Conservation (phyloP, 2,797 vertebrate genomes). For the Helarctos malayanus region DNA sequence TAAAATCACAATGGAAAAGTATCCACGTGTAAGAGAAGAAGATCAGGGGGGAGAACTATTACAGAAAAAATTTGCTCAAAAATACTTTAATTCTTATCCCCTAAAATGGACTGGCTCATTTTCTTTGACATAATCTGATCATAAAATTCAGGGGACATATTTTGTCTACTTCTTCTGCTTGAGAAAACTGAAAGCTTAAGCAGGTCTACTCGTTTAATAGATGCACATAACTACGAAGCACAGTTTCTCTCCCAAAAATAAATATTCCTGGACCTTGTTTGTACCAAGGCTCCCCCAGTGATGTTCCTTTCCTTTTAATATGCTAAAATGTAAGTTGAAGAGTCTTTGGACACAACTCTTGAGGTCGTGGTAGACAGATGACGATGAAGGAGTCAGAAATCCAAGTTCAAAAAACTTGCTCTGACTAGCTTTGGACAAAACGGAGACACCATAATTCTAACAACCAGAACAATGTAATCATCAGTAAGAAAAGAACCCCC, state of each 20-base stretch:
- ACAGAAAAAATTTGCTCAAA: not conserved
- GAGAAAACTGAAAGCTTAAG: constrained; percentile 17
- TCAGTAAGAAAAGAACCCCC: constrained; percentile 74
- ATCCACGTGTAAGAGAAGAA: constrained; percentile 20
- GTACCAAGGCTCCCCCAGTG: not conserved
- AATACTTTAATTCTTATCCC: not conserved
- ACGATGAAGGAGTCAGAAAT: constrained; percentile 64
- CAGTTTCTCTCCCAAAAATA: constrained; percentile 24
- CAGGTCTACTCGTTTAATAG: not conserved
- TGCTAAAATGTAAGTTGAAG: not conserved
- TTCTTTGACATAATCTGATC: not conserved
- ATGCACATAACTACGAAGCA: not conserved
- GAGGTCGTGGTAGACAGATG: constrained; percentile 33
- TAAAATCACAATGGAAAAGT: constrained; percentile 61
- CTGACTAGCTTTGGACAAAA: constrained; percentile 82
- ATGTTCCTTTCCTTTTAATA: not conserved
- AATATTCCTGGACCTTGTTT: not conserved
- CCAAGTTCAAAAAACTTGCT: constrained; percentile 82
- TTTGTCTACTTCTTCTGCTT: constrained; percentile 34
- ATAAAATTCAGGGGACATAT: not conserved
- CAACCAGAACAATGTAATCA: constrained; percentile 79
- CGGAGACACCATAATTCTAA: constrained; percentile 80
- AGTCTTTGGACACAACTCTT: constrained; percentile 53
- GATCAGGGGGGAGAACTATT: not conserved
- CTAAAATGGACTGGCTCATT: not conserved